Base-by-base conservation (phyloP, 2,113 vertebrate species). In the Myiozetetes cayanensis region DNA sequence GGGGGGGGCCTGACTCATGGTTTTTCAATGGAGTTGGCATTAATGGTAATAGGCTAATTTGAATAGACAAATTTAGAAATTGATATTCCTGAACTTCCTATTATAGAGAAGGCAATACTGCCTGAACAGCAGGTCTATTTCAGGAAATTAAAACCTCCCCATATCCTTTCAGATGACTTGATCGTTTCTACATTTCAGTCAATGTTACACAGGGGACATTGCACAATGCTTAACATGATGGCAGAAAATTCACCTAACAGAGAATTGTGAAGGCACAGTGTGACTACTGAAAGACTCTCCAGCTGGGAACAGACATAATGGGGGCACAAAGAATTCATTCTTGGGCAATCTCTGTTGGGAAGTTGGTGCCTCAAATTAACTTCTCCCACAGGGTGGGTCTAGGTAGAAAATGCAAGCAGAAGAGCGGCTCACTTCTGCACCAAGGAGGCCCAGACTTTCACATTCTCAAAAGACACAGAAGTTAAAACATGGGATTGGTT, bases 21-120 rank as follows among this genome's bases (percentile, higher is more conserved):
- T 85, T 95, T 96, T 95, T 97, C 94, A 89, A 87, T 90, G 72
- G 92, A 90, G 59, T 86, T 95, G 92, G 85, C 83, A 52, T 94
- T 96, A 95, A 94, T 96, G 88, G 88, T 90, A 96, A 96, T 94
- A 65, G 94, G 0, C 76, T 96, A 93, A 97, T 97, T 93, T 96
- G 92, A 95, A 93, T 93, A 94, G 93, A 94, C 93, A 89, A 96
- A 97, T 95, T 95, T 95, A 96, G 95, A 96, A 96, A 96, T 91
- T 96, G 94, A 96, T 97, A 96, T 97, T 95, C 92, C 94, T 95
- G 96, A 96, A 96, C 92, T 97, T 95, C 94, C 90, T 94, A 96
- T 93, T 96, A 96, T 59, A 94, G 90, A 92, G 76, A 93, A 95
- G 79, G 93, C 94, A 95, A 93, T 95, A 96, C 90, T 93, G 95